Percentiles rank a stretch among this genome's conserved stretches.
phyloP scores from a whole-genome alignment of 1,140 invertebrate species.

The Octopus bimaculoides region DNA sequence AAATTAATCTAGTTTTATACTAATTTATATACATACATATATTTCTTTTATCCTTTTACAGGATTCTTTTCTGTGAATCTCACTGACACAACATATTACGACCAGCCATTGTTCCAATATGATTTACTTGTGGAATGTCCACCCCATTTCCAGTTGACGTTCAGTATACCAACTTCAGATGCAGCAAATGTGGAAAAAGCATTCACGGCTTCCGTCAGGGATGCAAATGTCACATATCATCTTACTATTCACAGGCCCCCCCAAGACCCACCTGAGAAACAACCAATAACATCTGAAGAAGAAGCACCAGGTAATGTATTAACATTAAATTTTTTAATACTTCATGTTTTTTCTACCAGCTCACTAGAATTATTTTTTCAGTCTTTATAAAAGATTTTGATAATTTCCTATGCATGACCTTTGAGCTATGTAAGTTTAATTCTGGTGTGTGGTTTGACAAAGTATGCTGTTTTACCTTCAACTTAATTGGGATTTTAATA shows the following conservation, averaged over 20 bases:
- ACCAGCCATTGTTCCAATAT: conserved; percentile 30
- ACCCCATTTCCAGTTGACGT: conserved; percentile 30
- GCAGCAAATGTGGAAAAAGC: conserved; percentile 29
- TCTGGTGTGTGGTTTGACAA: no score
- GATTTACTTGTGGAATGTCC: conserved; percentile 40
- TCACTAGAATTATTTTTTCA: no score
- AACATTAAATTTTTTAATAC: not conserved
- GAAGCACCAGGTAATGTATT: conserved; percentile 3
- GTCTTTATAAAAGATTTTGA: no score
- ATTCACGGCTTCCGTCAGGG: conserved; percentile 29
- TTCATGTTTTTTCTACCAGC: no score
- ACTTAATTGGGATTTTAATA: no score
- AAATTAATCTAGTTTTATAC: no score
- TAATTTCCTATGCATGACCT: no score
- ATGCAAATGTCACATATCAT: conserved; percentile 25
- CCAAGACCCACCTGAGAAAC: not conserved
- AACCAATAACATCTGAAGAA: conserved; percentile 4
- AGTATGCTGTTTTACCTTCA: no score
- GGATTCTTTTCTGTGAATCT: conserved; percentile 37
- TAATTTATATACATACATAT: no score
- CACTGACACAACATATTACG: conserved; percentile 31
- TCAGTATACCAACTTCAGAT: conserved; percentile 35
- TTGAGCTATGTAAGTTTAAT: no score
- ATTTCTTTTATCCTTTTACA: conserved; percentile 14
- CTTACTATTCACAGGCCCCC: conserved; percentile 30